Evolutionary conservation across 2,797 vertebrate species (phyloP), one percentile per base, ranked within the genome.

Genomic region (Anguilla anguilla): DNA sequence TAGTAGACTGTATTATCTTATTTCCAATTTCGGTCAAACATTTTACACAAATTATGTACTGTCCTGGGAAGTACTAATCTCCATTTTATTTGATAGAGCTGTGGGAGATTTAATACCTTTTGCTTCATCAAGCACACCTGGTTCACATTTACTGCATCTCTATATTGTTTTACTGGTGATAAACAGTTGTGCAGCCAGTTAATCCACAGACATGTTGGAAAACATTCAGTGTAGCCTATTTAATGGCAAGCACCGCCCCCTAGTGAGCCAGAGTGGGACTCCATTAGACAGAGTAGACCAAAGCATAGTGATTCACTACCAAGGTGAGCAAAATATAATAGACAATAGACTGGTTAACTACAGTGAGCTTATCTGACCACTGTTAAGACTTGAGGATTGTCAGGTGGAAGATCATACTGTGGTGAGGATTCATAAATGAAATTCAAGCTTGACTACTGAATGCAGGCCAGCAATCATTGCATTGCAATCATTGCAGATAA

Each of bases 131-230:
- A 35, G 35, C 31, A 77, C 35, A 5, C n/a, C 15, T n/a, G 39
- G 35, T 77, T 77, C 28, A 39, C 31, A 49, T 81, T 81, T 81
- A 6, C 22, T 46, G 39, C 15, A 17, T 39, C 2, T 22, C 39
- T 9, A 1, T 25, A 25, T 2, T 49, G 19, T 46, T 28, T 82
- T 82, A 46, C 22, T 82, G 46, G 46, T 25, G 43, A 82, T 25
- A n/a, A 79, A 82, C 69, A 74, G 69, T 74, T 74, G 7, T 35
- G 7, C 22, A 82, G 39, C 35, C 39, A 79, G 35, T 35, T 51
- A 22, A n/a, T 82, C 79, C 79, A 74, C 28, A 49, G 46, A 51
- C 43, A 82, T 49, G 46, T 82, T 82, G 74, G 31, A 43, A 82
- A n/a, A 49, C 22, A 82, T 49, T 82, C 79, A 49, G 43, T 82